phyloP scores from a whole-genome alignment of 2,797 vertebrate species.

The Bovichtus variegatus region DNA sequence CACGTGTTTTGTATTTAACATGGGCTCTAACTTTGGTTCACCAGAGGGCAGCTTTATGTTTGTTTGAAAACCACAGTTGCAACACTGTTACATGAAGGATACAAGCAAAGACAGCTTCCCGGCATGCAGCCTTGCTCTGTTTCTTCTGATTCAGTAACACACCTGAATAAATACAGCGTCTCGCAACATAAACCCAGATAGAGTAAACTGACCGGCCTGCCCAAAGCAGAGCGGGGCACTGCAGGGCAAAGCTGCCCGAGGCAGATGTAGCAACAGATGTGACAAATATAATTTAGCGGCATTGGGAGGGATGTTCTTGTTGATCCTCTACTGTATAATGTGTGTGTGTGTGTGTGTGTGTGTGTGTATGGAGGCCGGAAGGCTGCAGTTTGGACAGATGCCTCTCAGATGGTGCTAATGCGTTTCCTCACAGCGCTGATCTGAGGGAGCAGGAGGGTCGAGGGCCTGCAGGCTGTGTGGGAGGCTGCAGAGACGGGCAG shows the following conservation, averaged over 20 bases:
- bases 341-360: slow-evolving; percentile 32
- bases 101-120: slow-evolving; percentile 40
- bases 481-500: slow-evolving; percentile 80
- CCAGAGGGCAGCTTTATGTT: background rate
- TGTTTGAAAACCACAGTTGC: slow-evolving; percentile 40
- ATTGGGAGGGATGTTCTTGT: slow-evolving; percentile 52
- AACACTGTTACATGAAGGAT: slow-evolving; percentile 84
- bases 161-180: slow-evolving; percentile 75
- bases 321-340: slow-evolving; percentile 51
- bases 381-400: slow-evolving; percentile 91
- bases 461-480: slow-evolving; percentile 82
- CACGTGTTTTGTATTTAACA: slow-evolving; percentile 24
- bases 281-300: slow-evolving; percentile 48
- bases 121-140: slow-evolving; percentile 31
- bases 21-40: slow-evolving; percentile 13
- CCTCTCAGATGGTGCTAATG: slow-evolving; percentile 91
- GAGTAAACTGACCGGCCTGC: slow-evolving; percentile 39
- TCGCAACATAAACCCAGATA: slow-evolving; percentile 59
- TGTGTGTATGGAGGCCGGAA: slow-evolving; percentile 86
- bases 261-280: slow-evolving; percentile 68
- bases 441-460: slow-evolving; percentile 79
- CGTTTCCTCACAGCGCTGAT: slow-evolving; percentile 87
- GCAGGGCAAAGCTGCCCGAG: slow-evolving; percentile 39
- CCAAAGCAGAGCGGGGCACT: slow-evolving; percentile 23
- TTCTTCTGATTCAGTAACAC: slow-evolving; percentile 40